Evolutionary conservation across 2,113 vertebrate species (phyloP), one percentile per base, ranked within the genome.

Genomic region (Pithys albifrons): DNA sequence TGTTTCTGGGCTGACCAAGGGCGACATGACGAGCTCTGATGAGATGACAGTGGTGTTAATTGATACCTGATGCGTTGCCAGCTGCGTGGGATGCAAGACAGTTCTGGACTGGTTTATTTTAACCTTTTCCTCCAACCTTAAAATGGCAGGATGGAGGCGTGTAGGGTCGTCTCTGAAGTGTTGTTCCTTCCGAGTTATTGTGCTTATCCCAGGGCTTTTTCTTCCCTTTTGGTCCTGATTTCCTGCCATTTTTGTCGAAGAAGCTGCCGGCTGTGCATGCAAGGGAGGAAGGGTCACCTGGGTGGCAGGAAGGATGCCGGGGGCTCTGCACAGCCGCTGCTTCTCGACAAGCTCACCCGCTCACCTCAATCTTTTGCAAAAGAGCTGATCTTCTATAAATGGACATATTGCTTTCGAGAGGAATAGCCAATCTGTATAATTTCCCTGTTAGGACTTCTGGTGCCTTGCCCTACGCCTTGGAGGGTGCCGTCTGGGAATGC

Each of bases 181-280:
- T 51, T 85, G 24, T 79, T 93, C 54, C 73, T 94, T 88, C 79
- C 8, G 15, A 95, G 55, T 74, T 77, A 25, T 2, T 19, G 1
- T 6, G 24, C 69, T 93, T 87, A 19, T 76, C 35, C 73, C 1
- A 10, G 61, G 46, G 10, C 7, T 73, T 93, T 93, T 94, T 70
- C 85, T 91, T 94, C 75, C 61, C 61, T 92, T 91, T 88, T 93
- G 73, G 57, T 78, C 59, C 67, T 3, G 18, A 13, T 91, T 96
- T 96, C 96, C 96, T 95, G 89, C 69, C 43, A 95, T 96, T 93
- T 76, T 94, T 95, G 75, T 89, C 0, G 4, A 66, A 39, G 58
- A 51, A 94, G 76, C 72, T 9, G 11, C 55, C 0, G 37, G 73
- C 43, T 49, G 22, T 57, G 61, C 70, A 49, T 78, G 49, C 0